These are phyloP conservation scores for Cinara cedri DNA, from an alignment of 2,888 invertebrate genomes.

Conservation along the genomic window DNA sequence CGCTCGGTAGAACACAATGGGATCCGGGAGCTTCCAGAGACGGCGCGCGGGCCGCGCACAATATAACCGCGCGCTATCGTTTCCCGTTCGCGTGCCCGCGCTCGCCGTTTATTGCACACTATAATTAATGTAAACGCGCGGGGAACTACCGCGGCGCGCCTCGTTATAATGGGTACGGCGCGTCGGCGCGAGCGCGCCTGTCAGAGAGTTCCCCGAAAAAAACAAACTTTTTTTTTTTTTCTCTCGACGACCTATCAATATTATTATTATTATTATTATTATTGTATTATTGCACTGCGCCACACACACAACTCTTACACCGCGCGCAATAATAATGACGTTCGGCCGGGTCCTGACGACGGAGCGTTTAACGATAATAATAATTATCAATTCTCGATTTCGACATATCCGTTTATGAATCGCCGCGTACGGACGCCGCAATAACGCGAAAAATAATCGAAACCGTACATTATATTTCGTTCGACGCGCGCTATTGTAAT, in stretches of 20 bases:
- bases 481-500: too few relatives aligned
- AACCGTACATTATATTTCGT: too few relatives aligned
- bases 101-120: slow-evolving; percentile 51
- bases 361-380: not conserved
- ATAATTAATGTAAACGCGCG: slow-evolving; percentile 43
- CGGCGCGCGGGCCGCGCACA: too few relatives aligned
- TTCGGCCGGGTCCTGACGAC: not conserved
- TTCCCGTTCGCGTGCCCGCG: not conserved
- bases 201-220: slow-evolving; percentile 27
- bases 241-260: slow-evolving; percentile 42
- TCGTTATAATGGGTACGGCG: too few relatives aligned
- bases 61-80: slow-evolving; percentile 26
- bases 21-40: slow-evolving; percentile 28
- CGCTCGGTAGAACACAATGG: slow-evolving; percentile 49
- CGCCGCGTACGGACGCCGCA: too few relatives aligned
- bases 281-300: too few relatives aligned
- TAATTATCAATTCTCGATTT: too few relatives aligned
- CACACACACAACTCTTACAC: too few relatives aligned
- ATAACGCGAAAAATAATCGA: too few relatives aligned
- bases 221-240: slow-evolving; percentile 38
- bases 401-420: too few relatives aligned
- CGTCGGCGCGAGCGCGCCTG: slow-evolving; percentile 22
- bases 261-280: not conserved
- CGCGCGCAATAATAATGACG: too few relatives aligned
- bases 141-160: not conserved